phyloP scores from a whole-genome alignment of 2,888 invertebrate species.

The Automeris io region DNA sequence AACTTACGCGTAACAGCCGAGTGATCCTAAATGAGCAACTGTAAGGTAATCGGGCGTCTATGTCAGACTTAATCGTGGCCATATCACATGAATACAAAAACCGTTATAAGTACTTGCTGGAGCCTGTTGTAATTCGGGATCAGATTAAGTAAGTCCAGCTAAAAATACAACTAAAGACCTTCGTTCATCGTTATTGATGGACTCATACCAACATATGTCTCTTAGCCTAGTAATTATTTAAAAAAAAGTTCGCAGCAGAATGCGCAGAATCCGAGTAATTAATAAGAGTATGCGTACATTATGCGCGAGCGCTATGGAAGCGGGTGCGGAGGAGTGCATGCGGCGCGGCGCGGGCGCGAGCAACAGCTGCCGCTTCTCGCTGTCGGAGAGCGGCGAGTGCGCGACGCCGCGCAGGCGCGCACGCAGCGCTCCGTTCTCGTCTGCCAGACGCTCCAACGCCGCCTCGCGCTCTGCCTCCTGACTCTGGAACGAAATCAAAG shows the following conservation, averaged over 20 bases:
- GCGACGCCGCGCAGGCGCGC: slow-evolving; percentile 85
- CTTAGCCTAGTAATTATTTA: no score
- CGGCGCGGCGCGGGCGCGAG: slow-evolving; percentile 79
- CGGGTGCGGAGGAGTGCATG: slow-evolving; percentile 87
- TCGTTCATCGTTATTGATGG: no score
- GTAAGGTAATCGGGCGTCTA: no score
- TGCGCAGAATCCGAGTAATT: background rate
- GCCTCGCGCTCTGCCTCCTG: slow-evolving; percentile 78
- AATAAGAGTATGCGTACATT: slow-evolving; percentile 35
- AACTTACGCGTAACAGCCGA: no score
- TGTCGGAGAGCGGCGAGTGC: slow-evolving; percentile 88
- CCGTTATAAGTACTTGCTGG: no score
- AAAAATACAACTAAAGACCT: no score
- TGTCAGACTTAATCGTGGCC: no score
- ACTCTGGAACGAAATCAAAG: slow-evolving; percentile 34
- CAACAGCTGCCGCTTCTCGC: slow-evolving; percentile 88
- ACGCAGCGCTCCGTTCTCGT: slow-evolving; percentile 86
- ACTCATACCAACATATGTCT: no score
- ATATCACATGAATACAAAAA: no score
- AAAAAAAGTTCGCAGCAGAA: background rate
- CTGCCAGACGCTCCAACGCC: slow-evolving; percentile 81
- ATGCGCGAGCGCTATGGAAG: slow-evolving; percentile 82
- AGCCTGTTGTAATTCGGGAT: no score
- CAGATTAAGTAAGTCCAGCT: no score
- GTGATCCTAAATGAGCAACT: no score